phyloP scores from a whole-genome alignment of 2,113 vertebrate genomes.

The Pheucticus melanocephalus region DNA sequence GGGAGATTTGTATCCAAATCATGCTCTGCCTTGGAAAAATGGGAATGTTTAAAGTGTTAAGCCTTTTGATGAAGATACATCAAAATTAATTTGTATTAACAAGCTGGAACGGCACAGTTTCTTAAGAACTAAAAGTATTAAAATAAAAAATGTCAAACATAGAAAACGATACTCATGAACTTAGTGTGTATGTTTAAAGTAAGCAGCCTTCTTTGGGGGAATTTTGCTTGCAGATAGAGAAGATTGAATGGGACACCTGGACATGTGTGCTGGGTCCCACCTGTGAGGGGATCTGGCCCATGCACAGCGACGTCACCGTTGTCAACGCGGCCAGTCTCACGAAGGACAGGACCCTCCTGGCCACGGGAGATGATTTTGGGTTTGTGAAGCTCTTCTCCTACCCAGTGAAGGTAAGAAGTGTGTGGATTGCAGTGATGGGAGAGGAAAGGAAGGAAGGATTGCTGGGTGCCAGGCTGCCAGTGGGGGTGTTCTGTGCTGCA shows the following conservation, averaged over 20 bases:
- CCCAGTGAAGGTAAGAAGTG: constrained; percentile 84
- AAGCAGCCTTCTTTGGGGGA: not conserved
- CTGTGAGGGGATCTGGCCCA: constrained; percentile 93
- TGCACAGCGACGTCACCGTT: constrained; percentile 82
- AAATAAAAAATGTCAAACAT: not conserved
- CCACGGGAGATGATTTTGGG: constrained; percentile 93
- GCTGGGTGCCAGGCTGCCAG: not conserved
- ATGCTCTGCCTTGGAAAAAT: not conserved
- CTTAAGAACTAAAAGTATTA: not conserved
- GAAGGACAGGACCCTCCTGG: constrained; percentile 86
- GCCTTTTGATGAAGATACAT: not conserved
- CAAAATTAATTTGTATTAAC: not conserved
- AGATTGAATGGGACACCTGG: constrained; percentile 94
- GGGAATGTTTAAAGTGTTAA: not conserved
- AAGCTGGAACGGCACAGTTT: not conserved
- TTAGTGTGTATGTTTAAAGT: not conserved
- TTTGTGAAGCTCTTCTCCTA: constrained; percentile 95
- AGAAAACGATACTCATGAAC: accelerated
- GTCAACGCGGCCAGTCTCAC: constrained; percentile 89
- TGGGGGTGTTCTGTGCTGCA: constrained; percentile 39
- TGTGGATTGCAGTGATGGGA: not conserved
- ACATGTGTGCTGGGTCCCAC: constrained; percentile 90
- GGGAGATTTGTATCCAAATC: not conserved
- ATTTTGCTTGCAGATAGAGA: constrained; percentile 83
- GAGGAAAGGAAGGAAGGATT: not conserved